Conservation (phyloP, 2,888 invertebrate species). For the Xylota segnis region DNA sequence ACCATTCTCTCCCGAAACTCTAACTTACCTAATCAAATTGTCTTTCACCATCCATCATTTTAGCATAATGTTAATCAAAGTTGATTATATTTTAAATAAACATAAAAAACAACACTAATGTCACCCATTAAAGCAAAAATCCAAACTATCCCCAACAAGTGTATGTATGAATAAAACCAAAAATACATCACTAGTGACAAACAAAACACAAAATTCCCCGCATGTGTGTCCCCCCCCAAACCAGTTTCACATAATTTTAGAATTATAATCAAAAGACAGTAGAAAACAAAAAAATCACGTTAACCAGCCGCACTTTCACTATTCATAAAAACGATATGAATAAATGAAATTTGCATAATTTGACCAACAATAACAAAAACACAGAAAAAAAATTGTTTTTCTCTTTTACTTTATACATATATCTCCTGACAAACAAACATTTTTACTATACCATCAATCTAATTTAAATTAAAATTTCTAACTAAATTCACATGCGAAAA, state of each 20-base stretch:
- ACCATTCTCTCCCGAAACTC: background rate
- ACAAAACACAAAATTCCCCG: background rate
- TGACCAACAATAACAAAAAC: conserved; percentile 9
- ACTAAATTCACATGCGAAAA: conserved; percentile 34
- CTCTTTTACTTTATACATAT: background rate
- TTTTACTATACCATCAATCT: conserved; percentile 3
- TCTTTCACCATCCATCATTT: conserved; percentile 18
- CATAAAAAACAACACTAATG: conserved; percentile 7
- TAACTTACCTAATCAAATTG: conserved; percentile 8
- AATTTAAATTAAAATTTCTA: conserved; percentile 47
- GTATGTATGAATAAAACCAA: background rate
- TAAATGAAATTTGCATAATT: conserved; percentile 59
- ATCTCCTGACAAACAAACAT: background rate
- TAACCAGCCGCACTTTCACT: conserved; percentile 53
- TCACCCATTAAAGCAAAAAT: conserved; percentile 6
- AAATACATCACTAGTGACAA: conserved; percentile 6
- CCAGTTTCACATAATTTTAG: conserved; percentile 63
- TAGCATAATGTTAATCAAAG: conserved; percentile 11
- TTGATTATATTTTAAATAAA: conserved; percentile 17
- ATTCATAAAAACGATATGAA: conserved; percentile 41
- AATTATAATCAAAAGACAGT: conserved; percentile 38
- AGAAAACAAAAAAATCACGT: conserved; percentile 1
- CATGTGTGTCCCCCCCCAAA: conserved; percentile 8
- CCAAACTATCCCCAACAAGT: conserved; percentile 14
- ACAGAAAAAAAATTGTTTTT: background rate